Conservation (phyloP, 2,797 vertebrate genomes). For the Chloroceryle inda region DNA sequence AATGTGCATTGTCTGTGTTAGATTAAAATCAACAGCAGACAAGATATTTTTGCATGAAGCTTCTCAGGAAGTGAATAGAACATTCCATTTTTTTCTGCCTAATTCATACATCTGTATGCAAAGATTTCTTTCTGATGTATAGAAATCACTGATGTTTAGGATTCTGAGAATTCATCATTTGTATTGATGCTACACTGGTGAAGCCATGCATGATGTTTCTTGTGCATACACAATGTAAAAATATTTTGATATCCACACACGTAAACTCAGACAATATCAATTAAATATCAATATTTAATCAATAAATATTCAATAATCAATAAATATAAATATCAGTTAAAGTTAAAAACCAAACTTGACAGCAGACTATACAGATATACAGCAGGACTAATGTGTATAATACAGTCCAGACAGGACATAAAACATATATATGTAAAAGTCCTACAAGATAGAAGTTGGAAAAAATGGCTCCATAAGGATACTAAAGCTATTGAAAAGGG, state of each 20-base stretch:
- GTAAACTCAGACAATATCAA: not conserved
- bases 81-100: not conserved
- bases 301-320: too few relatives aligned
- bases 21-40: not conserved
- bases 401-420: not conserved
- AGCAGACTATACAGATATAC: not conserved
- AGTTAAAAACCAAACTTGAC: not conserved
- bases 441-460: not conserved
- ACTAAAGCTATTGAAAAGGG: not conserved
- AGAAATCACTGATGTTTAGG: not conserved
- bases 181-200: not conserved
- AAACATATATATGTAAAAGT: not conserved
- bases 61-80: not conserved
- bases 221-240: not conserved
- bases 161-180: not conserved
- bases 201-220: not conserved
- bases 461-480: not conserved
- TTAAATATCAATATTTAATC: too few relatives aligned
- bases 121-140: not conserved
- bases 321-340: not conserved
- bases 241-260: not conserved
- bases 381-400: not conserved
- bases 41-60: not conserved
- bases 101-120: not conserved
- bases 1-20: not conserved